Conservation (phyloP, 1,140 invertebrate species). For the Bilobella aurantiaca region DNA sequence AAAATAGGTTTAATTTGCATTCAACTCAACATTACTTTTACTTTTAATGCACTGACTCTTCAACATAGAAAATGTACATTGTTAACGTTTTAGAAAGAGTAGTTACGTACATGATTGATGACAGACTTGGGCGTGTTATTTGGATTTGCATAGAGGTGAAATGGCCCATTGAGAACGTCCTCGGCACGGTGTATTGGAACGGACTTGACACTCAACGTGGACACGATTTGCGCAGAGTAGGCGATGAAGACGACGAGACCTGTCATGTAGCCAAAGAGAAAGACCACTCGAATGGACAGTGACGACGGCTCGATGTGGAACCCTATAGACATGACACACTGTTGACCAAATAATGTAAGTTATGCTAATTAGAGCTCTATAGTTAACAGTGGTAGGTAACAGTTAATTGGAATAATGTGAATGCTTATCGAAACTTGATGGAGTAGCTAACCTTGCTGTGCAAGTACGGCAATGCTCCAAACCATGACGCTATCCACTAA, state of each 20-base stretch:
- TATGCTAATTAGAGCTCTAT: background rate
- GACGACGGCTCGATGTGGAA: conserved; percentile 10
- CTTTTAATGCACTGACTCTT: too few species aligned
- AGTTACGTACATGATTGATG: background rate
- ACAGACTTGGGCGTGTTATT: background rate
- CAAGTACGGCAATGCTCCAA: conserved; percentile 15
- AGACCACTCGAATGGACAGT: conserved; percentile 3
- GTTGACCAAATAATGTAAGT: background rate
- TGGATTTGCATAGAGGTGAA: conserved; percentile 2
- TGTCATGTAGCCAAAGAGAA: conserved; percentile 12
- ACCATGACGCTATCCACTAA: conserved; percentile 1
- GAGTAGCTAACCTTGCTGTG: conserved; percentile 12
- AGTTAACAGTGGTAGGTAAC: background rate
- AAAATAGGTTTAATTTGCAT: too few species aligned
- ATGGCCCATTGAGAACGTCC: background rate
- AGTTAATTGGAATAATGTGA: too few species aligned
- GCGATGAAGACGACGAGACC: conserved; percentile 16
- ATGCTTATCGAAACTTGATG: background rate
- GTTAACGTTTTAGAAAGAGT: background rate
- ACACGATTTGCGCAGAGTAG: conserved; percentile 20
- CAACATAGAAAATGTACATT: too few species aligned
- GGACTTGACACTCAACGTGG: conserved; percentile 4
- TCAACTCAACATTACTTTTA: too few species aligned
- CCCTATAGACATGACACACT: background rate
- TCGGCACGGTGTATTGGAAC: conserved; percentile 12